phyloP scores from a whole-genome alignment of 2,797 vertebrate genomes.

The Sandelia bainsii region DNA sequence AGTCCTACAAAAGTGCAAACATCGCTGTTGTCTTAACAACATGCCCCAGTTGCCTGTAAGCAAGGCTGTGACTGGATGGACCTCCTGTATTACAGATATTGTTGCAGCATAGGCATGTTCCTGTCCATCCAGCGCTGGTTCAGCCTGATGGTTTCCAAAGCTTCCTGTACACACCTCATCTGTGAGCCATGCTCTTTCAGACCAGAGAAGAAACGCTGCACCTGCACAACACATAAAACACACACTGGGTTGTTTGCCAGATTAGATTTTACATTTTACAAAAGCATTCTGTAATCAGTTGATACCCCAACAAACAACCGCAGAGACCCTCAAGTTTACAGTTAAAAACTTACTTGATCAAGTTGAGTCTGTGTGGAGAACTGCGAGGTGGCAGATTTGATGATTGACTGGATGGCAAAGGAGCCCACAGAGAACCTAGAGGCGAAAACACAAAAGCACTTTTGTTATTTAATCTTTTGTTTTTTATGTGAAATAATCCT shows the following conservation, averaged over 20 bases:
- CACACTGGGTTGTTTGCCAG: background rate
- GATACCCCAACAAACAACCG: background rate
- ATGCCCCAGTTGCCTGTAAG: conserved; percentile 17
- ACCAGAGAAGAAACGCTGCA: conserved; percentile 90
- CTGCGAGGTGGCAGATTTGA: conserved; percentile 88
- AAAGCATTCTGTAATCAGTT: background rate
- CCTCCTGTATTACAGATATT: conserved; percentile 74
- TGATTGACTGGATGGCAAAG: conserved; percentile 89
- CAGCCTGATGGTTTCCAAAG: conserved; percentile 90
- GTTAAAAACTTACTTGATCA: conserved; percentile 83
- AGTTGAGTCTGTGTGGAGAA: conserved; percentile 91
- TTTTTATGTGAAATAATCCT: background rate
- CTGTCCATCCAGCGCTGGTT: conserved; percentile 93
- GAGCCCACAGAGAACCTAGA: conserved; percentile 92
- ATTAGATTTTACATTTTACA: background rate
- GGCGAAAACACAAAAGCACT: background rate
- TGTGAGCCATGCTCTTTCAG: conserved; percentile 88
- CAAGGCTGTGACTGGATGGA: conserved; percentile 19
- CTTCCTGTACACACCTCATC: conserved; percentile 89
- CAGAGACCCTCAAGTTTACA: background rate
- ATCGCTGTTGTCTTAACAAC: conserved; percentile 73
- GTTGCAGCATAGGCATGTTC: conserved; percentile 82
- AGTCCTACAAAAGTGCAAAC: conserved; percentile 89
- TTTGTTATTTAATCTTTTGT: background rate
- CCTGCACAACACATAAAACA: conserved; percentile 79